These are phyloP conservation scores for Pachydiplax longipennis DNA, from an alignment of 2,888 invertebrate species.

Conservation along the genomic window DNA sequence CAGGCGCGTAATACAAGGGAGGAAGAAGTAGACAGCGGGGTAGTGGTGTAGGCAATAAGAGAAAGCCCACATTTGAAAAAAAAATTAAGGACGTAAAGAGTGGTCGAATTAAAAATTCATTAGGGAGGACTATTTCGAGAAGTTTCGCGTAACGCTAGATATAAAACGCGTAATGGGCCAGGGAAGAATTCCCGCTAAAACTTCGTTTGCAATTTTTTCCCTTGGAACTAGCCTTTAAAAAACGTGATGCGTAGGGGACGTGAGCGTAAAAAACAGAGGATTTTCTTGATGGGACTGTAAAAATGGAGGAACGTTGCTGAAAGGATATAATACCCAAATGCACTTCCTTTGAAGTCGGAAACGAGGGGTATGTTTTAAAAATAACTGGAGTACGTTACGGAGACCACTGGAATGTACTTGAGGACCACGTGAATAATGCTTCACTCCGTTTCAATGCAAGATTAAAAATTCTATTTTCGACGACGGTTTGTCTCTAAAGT, in stretches of 20 bases:
- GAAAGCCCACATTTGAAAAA: not conserved
- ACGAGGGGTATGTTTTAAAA: too few relatives aligned
- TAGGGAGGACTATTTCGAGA: not conserved
- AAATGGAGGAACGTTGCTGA: not conserved
- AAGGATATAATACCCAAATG: too few relatives aligned
- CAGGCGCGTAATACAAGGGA: not conserved
- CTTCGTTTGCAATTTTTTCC: not conserved
- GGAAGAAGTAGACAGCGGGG: not conserved
- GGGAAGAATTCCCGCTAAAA: not conserved
- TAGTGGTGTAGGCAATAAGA: not conserved
- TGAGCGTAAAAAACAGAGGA: not conserved
- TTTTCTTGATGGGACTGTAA: not conserved
- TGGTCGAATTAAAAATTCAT: not conserved
- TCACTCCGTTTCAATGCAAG: too few relatives aligned
- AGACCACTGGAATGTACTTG: too few relatives aligned
- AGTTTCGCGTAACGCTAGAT: not conserved
- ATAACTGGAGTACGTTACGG: too few relatives aligned
- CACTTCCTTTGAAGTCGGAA: too few relatives aligned
- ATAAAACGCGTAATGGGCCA: not conserved
- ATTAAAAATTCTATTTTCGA: too few relatives aligned
- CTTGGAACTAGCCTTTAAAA: not conserved
- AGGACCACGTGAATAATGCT: too few relatives aligned
- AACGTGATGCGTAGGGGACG: not conserved
- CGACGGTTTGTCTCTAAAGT: too few relatives aligned
- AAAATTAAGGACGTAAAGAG: not conserved